These are phyloP conservation scores for Bolborhynchus lineola DNA, from an alignment of 2,113 vertebrate genomes.

Conservation along the genomic window DNA sequence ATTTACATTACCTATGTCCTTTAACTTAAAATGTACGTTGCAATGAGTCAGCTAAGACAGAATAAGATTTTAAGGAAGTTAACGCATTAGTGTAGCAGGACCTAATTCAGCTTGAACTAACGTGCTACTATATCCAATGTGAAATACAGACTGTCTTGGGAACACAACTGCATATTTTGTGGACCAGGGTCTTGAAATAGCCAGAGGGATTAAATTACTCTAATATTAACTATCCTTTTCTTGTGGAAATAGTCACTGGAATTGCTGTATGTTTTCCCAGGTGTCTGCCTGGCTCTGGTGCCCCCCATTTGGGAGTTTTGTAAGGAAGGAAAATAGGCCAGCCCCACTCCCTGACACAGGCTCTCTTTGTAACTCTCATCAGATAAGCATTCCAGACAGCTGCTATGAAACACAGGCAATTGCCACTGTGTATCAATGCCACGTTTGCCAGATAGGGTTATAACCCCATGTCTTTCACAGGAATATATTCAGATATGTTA, in stretches of 20 bases:
- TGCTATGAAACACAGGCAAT: not conserved
- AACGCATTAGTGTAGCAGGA: not conserved
- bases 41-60: not conserved
- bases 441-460: not conserved
- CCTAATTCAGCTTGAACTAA: not conserved
- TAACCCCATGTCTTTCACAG: not conserved
- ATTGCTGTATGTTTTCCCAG: not conserved
- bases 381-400: not conserved
- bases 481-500: not conserved
- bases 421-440: not conserved
- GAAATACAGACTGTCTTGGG: not conserved
- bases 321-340: not conserved
- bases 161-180: not conserved
- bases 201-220: not conserved
- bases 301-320: not conserved
- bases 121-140: not conserved
- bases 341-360: accelerated
- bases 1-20: not conserved
- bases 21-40: not conserved
- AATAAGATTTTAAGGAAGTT: not conserved
- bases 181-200: not conserved
- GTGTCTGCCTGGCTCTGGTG: not conserved
- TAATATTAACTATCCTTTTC: not conserved
- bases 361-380: not conserved
- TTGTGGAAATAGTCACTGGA: not conserved